These are phyloP conservation scores for Xylota segnis DNA, from an alignment of 2,888 invertebrate genomes.

Conservation along the genomic window DNA sequence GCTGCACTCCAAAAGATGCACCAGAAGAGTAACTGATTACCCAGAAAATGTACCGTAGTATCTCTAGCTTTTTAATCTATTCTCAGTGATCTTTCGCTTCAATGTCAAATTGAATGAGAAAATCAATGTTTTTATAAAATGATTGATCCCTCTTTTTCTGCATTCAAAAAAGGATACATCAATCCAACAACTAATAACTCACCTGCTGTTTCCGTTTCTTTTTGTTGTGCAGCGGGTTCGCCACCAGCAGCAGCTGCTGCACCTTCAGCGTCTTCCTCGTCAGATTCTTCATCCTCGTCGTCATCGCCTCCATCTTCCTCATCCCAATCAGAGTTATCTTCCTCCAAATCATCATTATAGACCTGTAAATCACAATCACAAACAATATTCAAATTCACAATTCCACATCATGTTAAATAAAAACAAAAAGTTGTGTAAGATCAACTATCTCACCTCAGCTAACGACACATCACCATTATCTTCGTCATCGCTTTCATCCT, in stretches of 20 bases:
- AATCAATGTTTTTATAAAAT: no score
- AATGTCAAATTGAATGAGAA: no score
- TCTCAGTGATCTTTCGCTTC: no score
- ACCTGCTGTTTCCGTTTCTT: constrained; percentile 78
- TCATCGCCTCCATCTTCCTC: constrained; percentile 86
- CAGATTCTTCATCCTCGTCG: constrained; percentile 87
- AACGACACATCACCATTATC: constrained; percentile 85
- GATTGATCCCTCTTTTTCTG: no score
- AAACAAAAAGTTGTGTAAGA: constrained; percentile 30
- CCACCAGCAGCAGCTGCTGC: constrained; percentile 82
- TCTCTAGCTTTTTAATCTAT: no score
- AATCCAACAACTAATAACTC: constrained; percentile 52
- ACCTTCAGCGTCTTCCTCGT: constrained; percentile 85
- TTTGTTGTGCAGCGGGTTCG: constrained; percentile 77
- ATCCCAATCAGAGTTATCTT: constrained; percentile 88
- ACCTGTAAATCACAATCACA: constrained; percentile 78
- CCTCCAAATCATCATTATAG: constrained; percentile 86
- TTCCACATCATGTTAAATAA: neutral
- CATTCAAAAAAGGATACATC: neutral
- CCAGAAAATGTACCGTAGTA: no score
- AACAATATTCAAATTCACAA: no score
- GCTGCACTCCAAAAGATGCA: no score
- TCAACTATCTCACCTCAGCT: constrained; percentile 80
- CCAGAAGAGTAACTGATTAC: no score
- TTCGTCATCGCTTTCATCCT: constrained; percentile 87